phyloP scores from a whole-genome alignment of 2,113 vertebrate genomes.

The Cranoglanis bouderius region DNA sequence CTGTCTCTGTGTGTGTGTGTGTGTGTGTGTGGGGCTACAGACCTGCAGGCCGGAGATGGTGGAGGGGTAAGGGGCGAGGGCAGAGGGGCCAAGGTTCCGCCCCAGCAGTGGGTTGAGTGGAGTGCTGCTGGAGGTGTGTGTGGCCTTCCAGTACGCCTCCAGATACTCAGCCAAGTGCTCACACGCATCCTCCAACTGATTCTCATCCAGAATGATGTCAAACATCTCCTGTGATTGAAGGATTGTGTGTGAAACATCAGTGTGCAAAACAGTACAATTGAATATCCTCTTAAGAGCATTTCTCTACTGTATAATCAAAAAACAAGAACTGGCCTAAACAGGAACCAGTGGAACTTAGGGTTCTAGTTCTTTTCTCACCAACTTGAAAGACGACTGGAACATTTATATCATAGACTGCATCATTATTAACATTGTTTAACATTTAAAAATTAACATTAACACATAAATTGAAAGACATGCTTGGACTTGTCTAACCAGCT shows the following conservation, averaged over 20 bases:
- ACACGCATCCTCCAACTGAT: constrained; percentile 91
- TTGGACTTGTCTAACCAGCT: background rate
- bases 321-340: background rate
- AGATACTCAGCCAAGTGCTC: constrained; percentile 91
- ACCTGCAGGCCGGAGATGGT: constrained; percentile 97
- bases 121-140: constrained; percentile 91
- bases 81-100: constrained; percentile 88
- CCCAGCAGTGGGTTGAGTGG: constrained; percentile 92
- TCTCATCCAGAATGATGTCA: constrained; percentile 95
- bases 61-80: constrained; percentile 87
- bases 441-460: background rate
- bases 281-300: background rate
- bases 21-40: constrained; percentile 48
- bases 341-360: background rate
- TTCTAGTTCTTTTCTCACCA: background rate
- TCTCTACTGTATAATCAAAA: background rate
- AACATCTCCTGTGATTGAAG: constrained; percentile 83
- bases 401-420: background rate
- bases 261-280: background rate
- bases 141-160: constrained; percentile 97
- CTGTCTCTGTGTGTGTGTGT: constrained; percentile 16
- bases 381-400: background rate
- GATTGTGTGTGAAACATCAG: background rate
- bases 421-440: background rate
- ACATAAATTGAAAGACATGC: background rate